Evolutionary conservation across 2,888 invertebrate genomes (phyloP).

Genomic region (Penaeus monodon): DNA sequence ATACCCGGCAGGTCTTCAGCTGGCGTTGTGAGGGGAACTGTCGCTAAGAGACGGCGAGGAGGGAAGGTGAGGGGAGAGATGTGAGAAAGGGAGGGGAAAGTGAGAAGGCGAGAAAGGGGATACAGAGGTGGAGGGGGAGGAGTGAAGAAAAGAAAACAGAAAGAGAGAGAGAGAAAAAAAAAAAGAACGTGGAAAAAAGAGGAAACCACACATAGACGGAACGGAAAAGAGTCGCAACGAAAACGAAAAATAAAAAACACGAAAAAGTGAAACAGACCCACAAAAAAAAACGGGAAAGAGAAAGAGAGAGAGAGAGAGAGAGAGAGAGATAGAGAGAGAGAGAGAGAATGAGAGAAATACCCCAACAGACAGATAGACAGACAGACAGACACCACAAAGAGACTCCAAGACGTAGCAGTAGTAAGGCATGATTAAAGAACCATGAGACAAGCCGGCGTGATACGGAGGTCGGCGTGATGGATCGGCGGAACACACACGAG

Average conservation of each 20-base stretch:
- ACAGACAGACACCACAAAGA: too few relatives aligned
- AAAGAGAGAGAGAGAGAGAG: background rate
- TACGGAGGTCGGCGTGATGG: conserved; percentile 20
- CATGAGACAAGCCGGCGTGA: conserved; percentile 33
- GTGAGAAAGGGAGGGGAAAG: conserved; percentile 9
- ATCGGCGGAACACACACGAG: conserved; percentile 37
- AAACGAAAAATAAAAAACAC: too few relatives aligned
- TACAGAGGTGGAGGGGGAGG: too few relatives aligned
- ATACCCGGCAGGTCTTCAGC: too few relatives aligned
- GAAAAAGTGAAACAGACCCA: too few relatives aligned
- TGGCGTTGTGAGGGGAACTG: too few relatives aligned
- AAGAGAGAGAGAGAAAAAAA: too few relatives aligned
- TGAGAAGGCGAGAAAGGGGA: background rate
- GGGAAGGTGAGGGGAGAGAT: background rate
- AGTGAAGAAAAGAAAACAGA: too few relatives aligned
- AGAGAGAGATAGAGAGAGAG: conserved; percentile 20
- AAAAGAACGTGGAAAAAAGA: too few relatives aligned
- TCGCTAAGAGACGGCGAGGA: background rate
- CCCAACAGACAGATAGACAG: background rate
- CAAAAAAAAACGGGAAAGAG: too few relatives aligned
- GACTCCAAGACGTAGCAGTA: background rate
- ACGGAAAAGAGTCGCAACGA: too few relatives aligned
- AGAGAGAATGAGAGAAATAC: conserved; percentile 6
- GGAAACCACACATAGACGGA: too few relatives aligned
- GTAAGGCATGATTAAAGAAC: conserved; percentile 42